Base-by-base conservation (phyloP, 2,888 invertebrate genomes). In the Limnephilus lunatus region DNA sequence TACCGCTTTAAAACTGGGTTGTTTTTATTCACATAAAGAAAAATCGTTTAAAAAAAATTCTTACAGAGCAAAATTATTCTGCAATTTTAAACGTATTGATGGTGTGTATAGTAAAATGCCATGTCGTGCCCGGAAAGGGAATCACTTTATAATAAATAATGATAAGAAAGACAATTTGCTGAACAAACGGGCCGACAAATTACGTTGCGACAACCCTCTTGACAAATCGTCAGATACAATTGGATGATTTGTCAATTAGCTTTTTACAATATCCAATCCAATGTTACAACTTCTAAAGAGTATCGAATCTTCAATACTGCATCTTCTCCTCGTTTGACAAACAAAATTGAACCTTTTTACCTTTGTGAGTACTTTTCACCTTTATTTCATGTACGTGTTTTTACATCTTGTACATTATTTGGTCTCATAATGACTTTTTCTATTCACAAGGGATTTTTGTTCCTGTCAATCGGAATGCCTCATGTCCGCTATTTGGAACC, bases 241-340 rank as follows among this genome's bases (percentile, higher is more conserved):
- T 87, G 87, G 68, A 15, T 32, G 53, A 53, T 87, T 87, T 53
- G 53, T 87, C 87, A 87, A 87, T 87, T 87, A 31, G 87, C 32
- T 87, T 53, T 87, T 87, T 87, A 87, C 53, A 87, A 53, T 87
- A 68, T 53, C 53, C 87, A 44, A 31, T 53, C 87, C 44, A 68
- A n/a, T 25, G 25, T 9, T 25, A 68, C 68, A 68, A 68, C 68
- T 68, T 68, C 68, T 9, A 1, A 2, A 68, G 68, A 68, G 25
- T 68, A n/a, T 9, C 68, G 9, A 68, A 25, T 68, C 68, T 25
- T 25, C 9, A 68, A 68, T n/a, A 68, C n/a, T n/a, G 25, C 68
- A 68, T 68, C 5, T 1, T 68, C 9, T 25, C 68, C 25, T 68
- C n/a, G 68, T 7, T 25, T 25, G 25, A 25, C 9, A 7, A 25